Evolutionary conservation across 1,140 invertebrate species (phyloP).

Genomic region (Zaprionus lachaisei): DNA sequence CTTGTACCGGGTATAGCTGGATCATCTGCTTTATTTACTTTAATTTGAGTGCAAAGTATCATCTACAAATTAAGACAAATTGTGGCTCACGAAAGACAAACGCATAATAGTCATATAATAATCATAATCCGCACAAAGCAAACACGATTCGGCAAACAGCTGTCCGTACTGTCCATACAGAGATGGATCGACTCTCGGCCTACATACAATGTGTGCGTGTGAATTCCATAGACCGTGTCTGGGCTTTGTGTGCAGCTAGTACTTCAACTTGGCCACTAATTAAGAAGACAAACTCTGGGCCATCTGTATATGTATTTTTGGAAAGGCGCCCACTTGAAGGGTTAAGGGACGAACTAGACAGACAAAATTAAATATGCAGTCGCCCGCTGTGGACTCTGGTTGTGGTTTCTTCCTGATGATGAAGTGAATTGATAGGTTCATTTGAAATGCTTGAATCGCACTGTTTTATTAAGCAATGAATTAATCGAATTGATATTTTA

Average conservation of each 20-base stretch:
- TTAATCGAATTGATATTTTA: background rate
- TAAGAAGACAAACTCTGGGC: conserved; percentile 74
- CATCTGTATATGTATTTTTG: conserved; percentile 12
- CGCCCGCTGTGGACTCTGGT: background rate
- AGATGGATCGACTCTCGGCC: conserved; percentile 1
- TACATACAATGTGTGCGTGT: background rate
- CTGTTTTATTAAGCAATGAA: too few species aligned
- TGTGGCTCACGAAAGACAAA: conserved; percentile 61
- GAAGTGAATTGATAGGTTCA: background rate
- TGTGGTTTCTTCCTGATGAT: background rate
- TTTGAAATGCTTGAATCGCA: background rate
- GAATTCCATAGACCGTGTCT: conserved; percentile 25
- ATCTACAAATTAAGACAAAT: conserved; percentile 69
- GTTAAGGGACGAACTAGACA: background rate
- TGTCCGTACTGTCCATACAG: too few species aligned
- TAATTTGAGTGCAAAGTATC: conserved; percentile 40
- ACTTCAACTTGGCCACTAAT: conserved; percentile 71
- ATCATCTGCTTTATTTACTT: conserved; percentile 20
- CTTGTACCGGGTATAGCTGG: background rate
- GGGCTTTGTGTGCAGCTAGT: conserved; percentile 30
- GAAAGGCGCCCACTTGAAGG: background rate
- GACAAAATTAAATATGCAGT: conserved; percentile 4
- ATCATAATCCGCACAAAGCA: conserved; percentile 81
- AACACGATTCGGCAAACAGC: conserved; percentile 44
- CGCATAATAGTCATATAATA: conserved; percentile 80